Evolutionary conservation across 1,140 invertebrate species (phyloP).

Genomic region (Tetramorium alpestre): DNA sequence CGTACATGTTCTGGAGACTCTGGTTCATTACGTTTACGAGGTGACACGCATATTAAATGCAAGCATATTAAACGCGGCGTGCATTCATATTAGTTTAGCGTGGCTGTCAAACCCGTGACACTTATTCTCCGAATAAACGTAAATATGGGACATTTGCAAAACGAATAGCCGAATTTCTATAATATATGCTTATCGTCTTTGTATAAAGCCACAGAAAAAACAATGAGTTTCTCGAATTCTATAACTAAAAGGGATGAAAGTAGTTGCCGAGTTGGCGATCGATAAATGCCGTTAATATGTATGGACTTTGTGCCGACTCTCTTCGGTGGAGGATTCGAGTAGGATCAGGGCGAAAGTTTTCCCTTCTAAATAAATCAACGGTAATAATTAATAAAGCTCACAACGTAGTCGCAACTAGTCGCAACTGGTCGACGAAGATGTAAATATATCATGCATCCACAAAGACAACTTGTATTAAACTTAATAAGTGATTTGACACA

Average conservation of each 20-base stretch:
- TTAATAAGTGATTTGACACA: background rate
- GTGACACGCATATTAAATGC: conserved; percentile 53
- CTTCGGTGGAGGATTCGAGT: conserved; percentile 3
- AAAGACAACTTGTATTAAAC: conserved; percentile 16
- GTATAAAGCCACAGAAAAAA: background rate
- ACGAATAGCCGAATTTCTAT: background rate
- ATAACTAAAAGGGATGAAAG: background rate
- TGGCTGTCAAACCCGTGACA: conserved; percentile 10
- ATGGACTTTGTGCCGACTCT: conserved; percentile 51
- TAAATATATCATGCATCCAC: background rate
- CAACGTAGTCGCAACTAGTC: background rate
- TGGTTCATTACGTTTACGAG: conserved; percentile 58
- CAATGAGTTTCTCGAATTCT: background rate
- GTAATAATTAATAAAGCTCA: conserved; percentile 69
- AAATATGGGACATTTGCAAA: background rate
- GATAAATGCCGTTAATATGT: conserved; percentile 73
- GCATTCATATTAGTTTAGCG: conserved; percentile 44
- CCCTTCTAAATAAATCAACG: conserved; percentile 57
- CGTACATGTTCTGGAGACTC: conserved; percentile 33
- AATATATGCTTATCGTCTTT: background rate
- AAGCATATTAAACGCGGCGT: conserved; percentile 38
- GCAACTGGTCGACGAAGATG: conserved; percentile 9
- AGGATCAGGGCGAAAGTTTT: conserved; percentile 50
- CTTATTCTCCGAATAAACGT: background rate
- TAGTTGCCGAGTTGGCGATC: conserved; percentile 18